Evolutionary conservation across 1,140 invertebrate species (phyloP), one percentile per base, ranked within the genome.

Genomic region (Mizuhopecten yessoensis): DNA sequence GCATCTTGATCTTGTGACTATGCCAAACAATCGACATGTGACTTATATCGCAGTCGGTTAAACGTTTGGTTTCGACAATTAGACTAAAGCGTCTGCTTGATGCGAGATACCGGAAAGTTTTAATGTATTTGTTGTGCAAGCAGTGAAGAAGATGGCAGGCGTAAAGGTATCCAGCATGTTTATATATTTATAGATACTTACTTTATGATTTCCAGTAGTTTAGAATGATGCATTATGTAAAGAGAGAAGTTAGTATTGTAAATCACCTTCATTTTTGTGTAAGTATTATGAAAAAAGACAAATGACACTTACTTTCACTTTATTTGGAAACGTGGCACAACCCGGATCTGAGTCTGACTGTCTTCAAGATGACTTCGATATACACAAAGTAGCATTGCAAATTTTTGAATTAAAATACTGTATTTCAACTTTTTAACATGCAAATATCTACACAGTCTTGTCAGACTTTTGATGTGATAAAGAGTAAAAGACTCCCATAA

Each of bases 1-100:
- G 5, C 34, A 33, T 87, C 89, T 45, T 90, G 39, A 23, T 87
- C 89, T 87, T 87, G 86, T 90, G 42, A 34, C 57, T 17, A 75
- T 29, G 57, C 57, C 57, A 75, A 75, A 75, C 57, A 75, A 20
- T 75, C 5, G n/a, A 75, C 57, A 75, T 75, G 57, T 75, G 57
- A 75, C 57, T 75, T 75, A 17, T 17, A 75, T 75, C 57, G 5
- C 23, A 29, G 29, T n/a, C 57, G 23, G 5, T 75, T 29, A 29
- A 29, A 29, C 57, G 57, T 5, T 75, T n/a, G 9, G n/a, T 75
- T n/a, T n/a, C 23, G 29, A 17, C 57, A 75, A 7, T 5, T 13
- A 75, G 36, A 7, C 29, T 75, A 0, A 75, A 75, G 57, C 57
- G 57, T n/a, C 57, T 75, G 11, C 29, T 75, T 75, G 23, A 75